A percentile compares a stretch with the other conserved stretches of the same genome.
Conservation (phyloP, 2,113 vertebrate species). For the Cyanistes caeruleus region DNA sequence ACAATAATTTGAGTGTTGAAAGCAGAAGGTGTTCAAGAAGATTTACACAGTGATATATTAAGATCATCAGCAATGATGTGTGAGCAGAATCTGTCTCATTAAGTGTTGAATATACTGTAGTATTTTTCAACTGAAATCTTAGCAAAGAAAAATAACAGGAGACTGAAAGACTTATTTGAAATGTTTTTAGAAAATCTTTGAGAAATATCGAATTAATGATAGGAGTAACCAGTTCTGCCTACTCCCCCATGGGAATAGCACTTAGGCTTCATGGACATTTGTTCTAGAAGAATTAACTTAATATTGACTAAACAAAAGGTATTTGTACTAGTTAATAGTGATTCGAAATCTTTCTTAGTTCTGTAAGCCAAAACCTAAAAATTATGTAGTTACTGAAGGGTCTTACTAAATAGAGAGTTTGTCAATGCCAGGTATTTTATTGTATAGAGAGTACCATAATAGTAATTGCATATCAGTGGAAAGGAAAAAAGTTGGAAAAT, state of each 20-base stretch:
- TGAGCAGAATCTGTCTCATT: background rate
- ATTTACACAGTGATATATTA: background rate
- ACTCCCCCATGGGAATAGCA: background rate
- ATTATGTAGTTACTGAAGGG: background rate
- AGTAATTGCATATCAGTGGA: background rate
- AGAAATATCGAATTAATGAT: background rate
- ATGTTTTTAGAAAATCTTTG: background rate
- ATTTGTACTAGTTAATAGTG: background rate
- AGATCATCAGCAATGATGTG: background rate
- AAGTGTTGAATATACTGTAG: background rate
- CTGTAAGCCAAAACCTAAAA: background rate
- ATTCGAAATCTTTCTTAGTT: background rate
- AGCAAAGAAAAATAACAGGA: background rate
- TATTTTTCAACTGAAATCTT: background rate
- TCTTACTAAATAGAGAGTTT: background rate
- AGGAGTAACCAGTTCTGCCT: background rate
- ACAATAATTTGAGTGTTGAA: background rate
- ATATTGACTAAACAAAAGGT: background rate
- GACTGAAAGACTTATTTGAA: background rate
- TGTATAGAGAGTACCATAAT: background rate
- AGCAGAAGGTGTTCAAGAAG: background rate
- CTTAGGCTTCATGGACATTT: background rate
- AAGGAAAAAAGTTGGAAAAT: background rate
- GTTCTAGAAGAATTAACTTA: background rate
- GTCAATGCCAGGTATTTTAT: background rate